Evolutionary conservation across 2,113 vertebrate genomes (phyloP).

Genomic region (Brienomyrus brachyistius): DNA sequence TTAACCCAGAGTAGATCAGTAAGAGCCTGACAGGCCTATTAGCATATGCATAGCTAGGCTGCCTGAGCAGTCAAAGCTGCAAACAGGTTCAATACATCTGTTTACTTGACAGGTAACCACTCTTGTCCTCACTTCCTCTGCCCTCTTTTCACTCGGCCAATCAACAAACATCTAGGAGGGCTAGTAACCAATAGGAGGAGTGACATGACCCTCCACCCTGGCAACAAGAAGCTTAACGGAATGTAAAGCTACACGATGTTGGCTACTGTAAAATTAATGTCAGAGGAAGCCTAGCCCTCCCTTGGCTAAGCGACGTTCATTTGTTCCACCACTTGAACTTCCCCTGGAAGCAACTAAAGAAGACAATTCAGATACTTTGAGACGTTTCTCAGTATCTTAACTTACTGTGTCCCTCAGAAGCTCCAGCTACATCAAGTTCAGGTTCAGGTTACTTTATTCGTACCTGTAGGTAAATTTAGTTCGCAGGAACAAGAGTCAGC

Average conservation of each 20-base stretch:
- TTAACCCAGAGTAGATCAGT: background rate
- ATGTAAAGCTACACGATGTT: background rate
- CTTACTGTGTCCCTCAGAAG: background rate
- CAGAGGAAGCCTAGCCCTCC: background rate
- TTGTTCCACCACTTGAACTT: background rate
- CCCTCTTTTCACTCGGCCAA: background rate
- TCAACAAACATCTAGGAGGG: background rate
- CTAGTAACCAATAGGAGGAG: background rate
- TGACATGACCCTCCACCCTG: background rate
- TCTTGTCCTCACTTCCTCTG: background rate
- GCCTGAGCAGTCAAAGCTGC: background rate
- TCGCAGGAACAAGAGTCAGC: no score
- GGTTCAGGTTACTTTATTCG: no score
- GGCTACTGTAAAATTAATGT: background rate
- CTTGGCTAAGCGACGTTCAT: background rate
- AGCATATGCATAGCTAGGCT: background rate
- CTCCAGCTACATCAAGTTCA: background rate
- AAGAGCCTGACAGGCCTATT: background rate
- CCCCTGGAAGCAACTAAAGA: background rate
- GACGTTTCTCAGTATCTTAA: background rate
- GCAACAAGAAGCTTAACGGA: background rate
- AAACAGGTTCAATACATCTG: background rate
- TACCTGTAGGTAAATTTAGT: no score
- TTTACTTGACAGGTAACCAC: background rate
- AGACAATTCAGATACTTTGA: background rate